These are phyloP conservation scores for Fistularia tabacaria DNA, from an alignment of 2,797 vertebrate genomes.

Conservation along the genomic window DNA sequence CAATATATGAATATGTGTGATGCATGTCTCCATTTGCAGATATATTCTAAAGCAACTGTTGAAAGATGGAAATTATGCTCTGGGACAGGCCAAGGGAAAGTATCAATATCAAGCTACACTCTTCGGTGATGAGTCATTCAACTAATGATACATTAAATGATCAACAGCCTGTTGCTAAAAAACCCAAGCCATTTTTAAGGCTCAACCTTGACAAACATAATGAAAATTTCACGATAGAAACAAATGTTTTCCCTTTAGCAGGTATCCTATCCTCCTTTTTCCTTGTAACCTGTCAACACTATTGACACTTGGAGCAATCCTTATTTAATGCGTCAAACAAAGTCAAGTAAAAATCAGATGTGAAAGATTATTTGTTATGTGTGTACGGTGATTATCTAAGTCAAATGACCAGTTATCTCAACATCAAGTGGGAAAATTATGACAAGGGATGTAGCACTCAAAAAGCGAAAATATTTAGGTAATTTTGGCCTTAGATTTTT, in stretches of 20 bases:
- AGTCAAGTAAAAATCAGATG: no score
- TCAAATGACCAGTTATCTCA: no score
- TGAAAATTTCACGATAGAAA: slow-evolving; percentile 32
- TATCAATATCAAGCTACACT: slow-evolving; percentile 46
- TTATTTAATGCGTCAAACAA: no score
- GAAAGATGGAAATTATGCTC: background rate
- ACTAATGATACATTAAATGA: slow-evolving; percentile 30
- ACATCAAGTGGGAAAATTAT: no score
- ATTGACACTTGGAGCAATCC: background rate
- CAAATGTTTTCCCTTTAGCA: slow-evolving; percentile 7
- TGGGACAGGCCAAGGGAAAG: slow-evolving; percentile 15
- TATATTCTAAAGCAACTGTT: no score
- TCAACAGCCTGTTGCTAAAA: slow-evolving; percentile 37
- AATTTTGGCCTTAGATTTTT: no score
- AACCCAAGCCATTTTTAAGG: slow-evolving; percentile 30
- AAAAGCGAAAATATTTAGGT: no score
- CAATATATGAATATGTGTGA: no score
- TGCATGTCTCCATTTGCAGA: no score
- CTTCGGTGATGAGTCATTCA: slow-evolving; percentile 41
- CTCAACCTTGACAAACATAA: slow-evolving; percentile 15
- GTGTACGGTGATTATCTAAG: no score
- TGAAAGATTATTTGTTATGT: no score
- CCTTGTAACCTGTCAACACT: slow-evolving; percentile 2
- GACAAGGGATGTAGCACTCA: no score
- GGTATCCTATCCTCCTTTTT: slow-evolving; percentile 1